Evolutionary conservation across 2,888 invertebrate species (phyloP), one percentile per base, ranked within the genome.

Genomic region (Automeris io): DNA sequence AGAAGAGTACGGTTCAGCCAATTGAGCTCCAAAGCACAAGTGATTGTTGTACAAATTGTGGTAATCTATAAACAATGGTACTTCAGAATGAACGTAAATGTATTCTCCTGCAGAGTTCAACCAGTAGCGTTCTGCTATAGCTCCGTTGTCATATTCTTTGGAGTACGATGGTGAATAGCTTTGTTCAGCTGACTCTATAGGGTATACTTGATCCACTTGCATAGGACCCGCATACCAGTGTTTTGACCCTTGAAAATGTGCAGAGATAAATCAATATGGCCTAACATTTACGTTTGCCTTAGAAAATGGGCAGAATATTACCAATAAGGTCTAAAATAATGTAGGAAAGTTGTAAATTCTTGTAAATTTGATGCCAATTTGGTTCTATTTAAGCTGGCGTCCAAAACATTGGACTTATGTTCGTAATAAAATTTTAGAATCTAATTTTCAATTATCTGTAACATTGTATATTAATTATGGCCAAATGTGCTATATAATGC

Each of bases 181-280:
- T 33, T 87, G 83, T 4, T 70, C 68, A 2, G 87, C 75, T 0
- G 79, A 75, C 46, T 92, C 88, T 9, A 91, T 75, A 0, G 92
- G 92, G 83, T 91, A 92, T 2, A 85, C 51, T 55, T 91, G 91
- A 25, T 83, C 53, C 1, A 83, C 65, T 43, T 87, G 79, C 77
- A 91, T 89, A 0, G 91, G 90, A 0, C 92, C 92, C 0, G 90
- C 92, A 52, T 89, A 93, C 93, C 94, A 93, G 47, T 91, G 86
- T 5, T 77, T 75, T 3, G 59, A 46, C 37, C 78, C 85, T 78
- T 40, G 4, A 61, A 66, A 42, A 38, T n/a, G n/a, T n/a, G n/a
- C n/a, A n/a, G n/a, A n/a, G n/a, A n/a, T n/a, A n/a, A n/a, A n/a
- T n/a, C n/a, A n/a, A n/a, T n/a, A n/a, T n/a, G n/a, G n/a, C n/a